Base-by-base conservation (phyloP, 2,113 vertebrate genomes). In the Micronycteris hirsuta region DNA sequence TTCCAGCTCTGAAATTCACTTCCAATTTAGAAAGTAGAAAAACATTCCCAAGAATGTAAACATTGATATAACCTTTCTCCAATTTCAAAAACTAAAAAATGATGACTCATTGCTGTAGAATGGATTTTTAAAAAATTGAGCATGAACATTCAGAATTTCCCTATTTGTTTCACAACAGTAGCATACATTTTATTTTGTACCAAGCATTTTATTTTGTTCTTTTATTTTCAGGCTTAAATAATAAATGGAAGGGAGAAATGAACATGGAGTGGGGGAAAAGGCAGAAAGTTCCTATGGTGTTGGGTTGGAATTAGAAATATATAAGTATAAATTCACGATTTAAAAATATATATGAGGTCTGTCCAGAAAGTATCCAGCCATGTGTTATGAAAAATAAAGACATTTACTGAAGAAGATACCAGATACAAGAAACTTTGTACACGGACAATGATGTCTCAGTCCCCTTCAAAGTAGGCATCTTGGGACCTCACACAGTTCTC, bases 21-120 rank as follows among this genome's bases (percentile, higher is more conserved):
- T 97, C 91, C 78, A 96, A 81, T 92, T 97, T 97, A 83, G 88
- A 86, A 93, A 76, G 61, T 47, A 88, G 85, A 78, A 94, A 87
- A 74, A 45, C 76, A 70, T 74, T 67, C 81, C 71, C 82, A 80
- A 94, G 93, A 96, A 90, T 24, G 33, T 74, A 83, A 96, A 81
- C 49, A 65, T 78, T 78, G 86, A 83, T 61, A 90, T 19, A 67
- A 43, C 81, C 41, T 91, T 87, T 49, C 43, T 96, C 63, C 16
- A 76, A 56, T 95, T 93, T 70, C 54, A 77, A 68, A 71, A 93
- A 89, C 49, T 71, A 76, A 68, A 83, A 89, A 86, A 41, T 11
- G 54, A 96, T 83, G 87, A 96, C 45, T 95, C 80, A 87, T 65
- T 65, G 87, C 54, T 56, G 12, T 38, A 70, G 74, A 14, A 9